Percentiles rank a stretch among this genome's conserved stretches.
Evolutionary conservation across 1,140 invertebrate genomes (phyloP).

Genomic region (Nylanderia fulva): DNA sequence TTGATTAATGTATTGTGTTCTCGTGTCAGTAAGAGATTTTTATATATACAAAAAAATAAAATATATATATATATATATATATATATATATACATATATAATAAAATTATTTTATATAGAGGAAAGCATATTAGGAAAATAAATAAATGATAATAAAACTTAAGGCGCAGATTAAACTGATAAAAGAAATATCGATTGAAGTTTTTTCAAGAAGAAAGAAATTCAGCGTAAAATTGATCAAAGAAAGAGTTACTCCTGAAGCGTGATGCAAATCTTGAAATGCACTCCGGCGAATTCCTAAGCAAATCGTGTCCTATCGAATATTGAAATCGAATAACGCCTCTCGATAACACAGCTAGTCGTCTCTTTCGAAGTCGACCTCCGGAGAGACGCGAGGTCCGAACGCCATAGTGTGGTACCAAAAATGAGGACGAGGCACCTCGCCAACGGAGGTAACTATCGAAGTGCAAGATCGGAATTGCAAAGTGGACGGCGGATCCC

Average conservation of each 20-base stretch:
- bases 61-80: no score
- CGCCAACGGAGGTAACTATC: slow-evolving; percentile 81
- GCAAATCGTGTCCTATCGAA: slow-evolving; percentile 41
- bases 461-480: slow-evolving; percentile 85
- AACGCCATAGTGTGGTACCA: slow-evolving; percentile 64
- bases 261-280: slow-evolving; percentile 12
- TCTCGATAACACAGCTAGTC: slow-evolving; percentile 28
- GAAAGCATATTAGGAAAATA: neutral
- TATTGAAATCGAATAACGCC: slow-evolving; percentile 48
- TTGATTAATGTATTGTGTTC: neutral
- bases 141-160: neutral
- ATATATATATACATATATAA: no score
- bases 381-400: slow-evolving; percentile 37
- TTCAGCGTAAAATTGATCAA: neutral
- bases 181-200: neutral
- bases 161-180: neutral
- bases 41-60: no score
- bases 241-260: neutral
- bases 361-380: slow-evolving; percentile 52
- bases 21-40: neutral
- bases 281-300: slow-evolving; percentile 33
- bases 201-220: neutral
- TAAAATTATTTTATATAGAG: no score
- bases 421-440: slow-evolving; percentile 79
- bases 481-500: slow-evolving; percentile 83